A percentile compares a stretch with the other conserved stretches of the same genome.
Conservation (phyloP, 2,797 vertebrate species). For the Carapus acus region DNA sequence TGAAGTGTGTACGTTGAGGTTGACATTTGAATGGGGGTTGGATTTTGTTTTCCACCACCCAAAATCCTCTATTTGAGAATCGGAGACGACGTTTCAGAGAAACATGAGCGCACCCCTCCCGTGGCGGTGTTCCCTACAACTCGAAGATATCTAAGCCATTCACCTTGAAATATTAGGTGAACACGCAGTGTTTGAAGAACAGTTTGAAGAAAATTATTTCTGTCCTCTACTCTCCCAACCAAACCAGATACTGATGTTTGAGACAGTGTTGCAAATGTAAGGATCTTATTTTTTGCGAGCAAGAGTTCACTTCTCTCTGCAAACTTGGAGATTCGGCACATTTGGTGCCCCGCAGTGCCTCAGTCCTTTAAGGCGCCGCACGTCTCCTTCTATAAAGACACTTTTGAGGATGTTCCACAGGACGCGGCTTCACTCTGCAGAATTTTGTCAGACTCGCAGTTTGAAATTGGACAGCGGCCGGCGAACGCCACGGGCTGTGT, state of each 20-base stretch:
- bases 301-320: no score
- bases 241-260: no score
- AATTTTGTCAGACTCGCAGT: no score
- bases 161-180: constrained; percentile 35
- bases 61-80: constrained; percentile 55
- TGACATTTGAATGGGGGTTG: constrained; percentile 44
- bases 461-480: no score
- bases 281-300: constrained; percentile 12
- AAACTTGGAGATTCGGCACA: constrained; percentile 25
- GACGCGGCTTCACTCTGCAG: no score
- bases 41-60: constrained; percentile 51
- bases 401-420: no score
- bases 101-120: constrained; percentile 38
- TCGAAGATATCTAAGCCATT: constrained; percentile 25
- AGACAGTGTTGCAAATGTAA: constrained; percentile 10
- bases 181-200: no score
- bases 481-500: no score
- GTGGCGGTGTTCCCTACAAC: constrained; percentile 25
- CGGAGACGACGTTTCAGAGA: constrained; percentile 46
- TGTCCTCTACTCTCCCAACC: no score
- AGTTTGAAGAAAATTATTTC: no score
- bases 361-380: constrained; percentile 14
- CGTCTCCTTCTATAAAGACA: constrained; percentile 33
- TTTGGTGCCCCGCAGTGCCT: constrained; percentile 17
- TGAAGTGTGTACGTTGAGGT: constrained; percentile 35